These are phyloP conservation scores for Stylophora pistillata DNA, from an alignment of 64 coral and sea anemone genomes.

Conservation along the genomic window DNA sequence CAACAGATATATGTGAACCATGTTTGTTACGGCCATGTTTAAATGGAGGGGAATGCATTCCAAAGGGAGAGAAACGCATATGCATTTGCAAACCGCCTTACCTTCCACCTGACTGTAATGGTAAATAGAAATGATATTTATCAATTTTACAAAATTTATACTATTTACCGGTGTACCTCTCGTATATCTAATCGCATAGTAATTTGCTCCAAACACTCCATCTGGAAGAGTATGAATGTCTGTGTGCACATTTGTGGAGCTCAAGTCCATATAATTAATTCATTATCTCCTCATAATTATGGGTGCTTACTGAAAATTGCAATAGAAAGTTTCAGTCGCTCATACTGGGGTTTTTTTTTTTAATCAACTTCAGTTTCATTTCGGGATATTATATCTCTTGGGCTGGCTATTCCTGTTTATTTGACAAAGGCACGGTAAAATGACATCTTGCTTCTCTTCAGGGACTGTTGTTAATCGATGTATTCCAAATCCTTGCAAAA, in stretches of 20 bases:
- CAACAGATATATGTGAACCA: slow-evolving; percentile 52
- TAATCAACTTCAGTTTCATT: no score
- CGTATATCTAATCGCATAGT: no score
- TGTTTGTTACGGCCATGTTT: slow-evolving; percentile 48
- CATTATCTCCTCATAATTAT: no score
- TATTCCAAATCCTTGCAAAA: slow-evolving; percentile 50
- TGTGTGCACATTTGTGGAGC: no score
- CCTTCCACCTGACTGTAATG: slow-evolving; percentile 54
- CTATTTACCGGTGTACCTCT: no score
- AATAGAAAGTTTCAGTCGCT: no score
- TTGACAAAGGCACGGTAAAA: no score
- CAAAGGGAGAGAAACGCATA: slow-evolving; percentile 39
- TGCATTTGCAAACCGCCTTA: slow-evolving; percentile 35
- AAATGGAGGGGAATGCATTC: slow-evolving; percentile 55
- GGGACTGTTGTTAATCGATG: slow-evolving; percentile 19
- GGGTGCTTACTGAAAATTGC: no score
- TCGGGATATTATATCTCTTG: neutral
- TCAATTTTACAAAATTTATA: neutral
- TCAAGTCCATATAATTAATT: no score
- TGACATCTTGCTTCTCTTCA: neutral
- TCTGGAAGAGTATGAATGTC: no score
- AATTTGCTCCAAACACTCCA: no score
- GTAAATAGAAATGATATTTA: neutral
- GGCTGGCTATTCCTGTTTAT: neutral
- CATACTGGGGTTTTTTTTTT: no score